Base-by-base conservation (phyloP, 2,888 invertebrate species). In the Hyalella azteca region DNA sequence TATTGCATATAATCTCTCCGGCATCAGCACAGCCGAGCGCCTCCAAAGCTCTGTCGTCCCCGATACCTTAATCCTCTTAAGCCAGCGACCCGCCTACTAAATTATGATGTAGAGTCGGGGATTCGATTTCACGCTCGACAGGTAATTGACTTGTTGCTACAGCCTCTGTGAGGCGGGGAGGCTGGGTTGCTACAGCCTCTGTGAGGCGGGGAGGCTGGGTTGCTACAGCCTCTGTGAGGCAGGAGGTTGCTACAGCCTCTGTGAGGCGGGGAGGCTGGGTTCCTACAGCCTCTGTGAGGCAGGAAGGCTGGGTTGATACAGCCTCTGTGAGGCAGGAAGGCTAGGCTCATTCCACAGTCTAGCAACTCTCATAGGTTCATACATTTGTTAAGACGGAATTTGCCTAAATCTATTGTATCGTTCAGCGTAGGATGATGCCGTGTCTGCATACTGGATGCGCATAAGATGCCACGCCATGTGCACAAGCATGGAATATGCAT, bases 81-180 rank as follows among this genome's bases (percentile, higher is more conserved):
- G 66, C 66, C 39, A 2, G 13, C 29, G 36, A 36, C 19, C 29
- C 39, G 32, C 66, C 66, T 66, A 19, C 66, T 66, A 66, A 66
- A 66, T 66, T 66, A 66, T 66, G 66, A 66, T 66, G 66, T 66
- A 66, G 66, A 66, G 66, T 36, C 66, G 66, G 36, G n/a, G 54
- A 54, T 54, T 54, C 29, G 54, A 54, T 54, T 54, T 54, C 54
- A 54, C 54, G 54, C 54, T 54, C 54, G 54, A 54, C 54, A 54
- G 54, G 66, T 36, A 36, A 66, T 66, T 36, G 66, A 66, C 66
- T 66, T 66, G 66, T 66, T 66, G 66, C 66, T 66, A 66, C 36
- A 32, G 66, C 66, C 15, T 9, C 13, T 32, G 26, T n/a, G 36
- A 32, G 39, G 19, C 54, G 26, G 26, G 54, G 54, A 4, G 26